Base-by-base conservation (phyloP, 2,888 invertebrate species). In the Drosophila paucipuncta region DNA sequence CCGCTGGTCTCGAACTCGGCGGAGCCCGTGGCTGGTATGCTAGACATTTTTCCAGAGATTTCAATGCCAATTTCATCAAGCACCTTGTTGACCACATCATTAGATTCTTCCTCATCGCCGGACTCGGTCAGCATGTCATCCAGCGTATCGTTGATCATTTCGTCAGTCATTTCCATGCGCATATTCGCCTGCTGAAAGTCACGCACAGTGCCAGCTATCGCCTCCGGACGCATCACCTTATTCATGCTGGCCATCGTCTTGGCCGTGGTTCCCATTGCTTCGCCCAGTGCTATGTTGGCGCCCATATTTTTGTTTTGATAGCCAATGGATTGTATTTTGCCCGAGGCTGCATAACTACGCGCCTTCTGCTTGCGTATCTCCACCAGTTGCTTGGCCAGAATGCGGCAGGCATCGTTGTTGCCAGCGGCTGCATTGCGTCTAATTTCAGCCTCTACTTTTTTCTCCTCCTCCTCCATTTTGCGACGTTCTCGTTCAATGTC, bases 11-110 rank as follows among this genome's bases (percentile, higher is more conserved):
- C 95, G 78, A 95, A 95, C 49, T 95, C 94, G 16, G 83, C 83
- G 0, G 83, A 74, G 2, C 94, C 94, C 4, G 96, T 95, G 0
- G 95, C 94, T 13, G 96, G 96, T 35, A 96, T 96, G 72, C 94
- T 94, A 0, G 95, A 94, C 95, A 96, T 95, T 95, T 98, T 97
- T 89, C 97, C 97, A 80, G 97, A 96, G 76, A 98, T 96, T 94
- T 99, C 98, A 93, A 99, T 98, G 76, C 98, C 98, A 89, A 99
- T 98, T 94, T 99, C 98, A 94, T 98, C 98, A n/a, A 98, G 94
- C 49, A 98, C 98, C 94, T 97, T 95, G 90, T 95, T 96, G n/a
- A 98, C 96, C 93, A 99, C 96, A 78, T 96, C 96, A 91, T 98
- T 97, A 87, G 96, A 95, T 93, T 98, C 98, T 81, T 97, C 96